Evolutionary conservation across 2,113 vertebrate genomes (phyloP), one percentile per base, ranked within the genome.

Genomic region (Megalops atlanticus): DNA sequence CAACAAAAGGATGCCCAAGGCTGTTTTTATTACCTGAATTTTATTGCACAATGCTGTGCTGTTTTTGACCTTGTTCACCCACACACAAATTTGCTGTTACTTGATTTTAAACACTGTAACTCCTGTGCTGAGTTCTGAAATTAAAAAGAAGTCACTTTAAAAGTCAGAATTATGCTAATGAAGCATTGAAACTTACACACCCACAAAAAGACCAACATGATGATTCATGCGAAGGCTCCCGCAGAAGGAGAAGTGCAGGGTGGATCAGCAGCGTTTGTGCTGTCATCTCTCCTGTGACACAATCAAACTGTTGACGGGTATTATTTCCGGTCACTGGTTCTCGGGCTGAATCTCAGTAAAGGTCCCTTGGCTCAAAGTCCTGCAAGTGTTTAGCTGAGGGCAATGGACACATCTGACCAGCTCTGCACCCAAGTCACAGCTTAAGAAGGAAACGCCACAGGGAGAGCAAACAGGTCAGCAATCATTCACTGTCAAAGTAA

Each of bases 271-370:
- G 58, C n/a, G n/a, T 64, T 31, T n/a, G 24, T 31, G 58, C 58
- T 64, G 58, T 31, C 58, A 64, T 6, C n/a, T 64, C 58, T 64
- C 58, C n/a, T 64, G 27, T 64, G 58, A 31, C 58, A 64, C 54
- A 31, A 64, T 64, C 58, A 27, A 64, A 64, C 31, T 10, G 58
- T 31, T 64, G 54, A 64, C n/a, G 31, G 54, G 54, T 27, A 8
- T 64, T 64, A 64, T 64, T 64, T 64, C 8, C 31, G 58, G 58
- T 31, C 58, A 64, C n/a, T 64, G n/a, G n/a, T n/a, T 64, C n/a
- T n/a, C 58, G 31, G 58, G n/a, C 58, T 64, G n/a, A 8, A 4
- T 64, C 4, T 64, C 31, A n/a, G 58, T 64, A 64, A 64, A 27
- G 58, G n/a, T 64, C 58, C 24, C 49, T 64, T n/a, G 24, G 31